A percentile compares a stretch with the other conserved stretches of the same genome.
Conservation (phyloP, 35 echinoderm and acorn worm species). For the Amphiura filiformis region DNA sequence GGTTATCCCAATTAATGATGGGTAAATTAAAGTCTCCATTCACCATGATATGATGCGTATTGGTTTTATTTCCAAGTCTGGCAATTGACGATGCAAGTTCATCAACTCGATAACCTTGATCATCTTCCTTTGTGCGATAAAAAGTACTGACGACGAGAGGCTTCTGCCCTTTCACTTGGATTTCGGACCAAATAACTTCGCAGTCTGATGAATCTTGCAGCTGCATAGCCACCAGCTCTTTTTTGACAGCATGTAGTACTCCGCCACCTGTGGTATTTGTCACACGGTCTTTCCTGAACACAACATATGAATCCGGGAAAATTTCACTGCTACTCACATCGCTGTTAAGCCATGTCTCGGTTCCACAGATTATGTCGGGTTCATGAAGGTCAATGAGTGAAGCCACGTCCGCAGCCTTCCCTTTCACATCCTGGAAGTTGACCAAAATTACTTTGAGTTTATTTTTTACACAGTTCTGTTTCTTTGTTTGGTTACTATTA, state of each 20-base stretch:
- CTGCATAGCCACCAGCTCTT: not conserved
- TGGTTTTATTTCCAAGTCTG: not conserved
- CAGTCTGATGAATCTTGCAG: not conserved
- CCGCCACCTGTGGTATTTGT: not conserved
- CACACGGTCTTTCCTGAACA: not conserved
- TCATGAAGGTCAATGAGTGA: not conserved
- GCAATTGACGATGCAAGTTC: not conserved
- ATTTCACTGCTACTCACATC: constrained; percentile 22
- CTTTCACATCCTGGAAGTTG: constrained; percentile 30
- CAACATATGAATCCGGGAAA: constrained; percentile 18
- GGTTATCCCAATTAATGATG: constrained; percentile 8
- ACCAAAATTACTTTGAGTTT: constrained; percentile 8
- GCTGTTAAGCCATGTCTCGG: constrained; percentile 38
- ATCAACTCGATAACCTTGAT: not conserved
- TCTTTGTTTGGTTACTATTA: not conserved
- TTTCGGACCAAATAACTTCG: constrained; percentile 13
- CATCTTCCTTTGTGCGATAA: not conserved
- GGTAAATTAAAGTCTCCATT: not conserved
- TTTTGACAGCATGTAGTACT: not conserved
- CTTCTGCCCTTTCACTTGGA: constrained; percentile 2
- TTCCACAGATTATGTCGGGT: constrained; percentile 25
- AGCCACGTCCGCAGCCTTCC: constrained; percentile 18
- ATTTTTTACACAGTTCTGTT: not conserved
- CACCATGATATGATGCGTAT: not conserved
- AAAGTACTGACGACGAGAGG: constrained; percentile 12